A percentile compares a stretch with the other conserved stretches of the same genome.
phyloP scores from a whole-genome alignment of 1,140 invertebrate species.

The Mizuhopecten yessoensis region DNA sequence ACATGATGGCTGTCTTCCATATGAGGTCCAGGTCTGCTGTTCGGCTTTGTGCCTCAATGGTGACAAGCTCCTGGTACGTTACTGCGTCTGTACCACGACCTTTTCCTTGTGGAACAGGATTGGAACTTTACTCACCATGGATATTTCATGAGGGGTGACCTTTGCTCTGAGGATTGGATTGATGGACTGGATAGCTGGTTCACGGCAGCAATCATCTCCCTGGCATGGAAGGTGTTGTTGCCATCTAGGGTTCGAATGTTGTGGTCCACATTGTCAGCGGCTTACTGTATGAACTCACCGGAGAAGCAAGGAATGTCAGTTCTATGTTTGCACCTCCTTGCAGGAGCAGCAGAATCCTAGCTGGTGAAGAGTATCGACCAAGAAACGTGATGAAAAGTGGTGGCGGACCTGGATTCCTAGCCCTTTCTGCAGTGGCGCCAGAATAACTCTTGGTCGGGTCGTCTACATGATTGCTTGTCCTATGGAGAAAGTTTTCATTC shows the following conservation, averaged over 20 bases:
- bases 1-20: slow-evolving; percentile 41
- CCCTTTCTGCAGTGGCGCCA: slow-evolving; percentile 63
- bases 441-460: slow-evolving; percentile 54
- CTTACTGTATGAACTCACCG: slow-evolving; percentile 57
- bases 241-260: too few species aligned
- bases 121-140: too few species aligned
- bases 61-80: too few species aligned
- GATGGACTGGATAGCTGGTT: too few species aligned
- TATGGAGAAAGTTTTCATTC: slow-evolving; percentile 35
- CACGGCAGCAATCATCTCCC: slow-evolving; percentile 56
- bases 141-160: too few species aligned
- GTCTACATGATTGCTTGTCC: slow-evolving; percentile 44
- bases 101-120: too few species aligned
- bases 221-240: too few species aligned
- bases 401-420: slow-evolving; percentile 64
- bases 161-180: too few species aligned
- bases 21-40: too few species aligned
- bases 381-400: slow-evolving; percentile 62
- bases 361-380: slow-evolving; percentile 64
- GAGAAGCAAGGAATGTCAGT: slow-evolving; percentile 40
- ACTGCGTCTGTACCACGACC: too few species aligned
- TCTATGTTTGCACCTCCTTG: slow-evolving; percentile 63
- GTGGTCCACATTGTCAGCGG: slow-evolving; percentile 57
- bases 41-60: too few species aligned
- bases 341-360: slow-evolving; percentile 71